Base-by-base conservation (phyloP, 2,113 vertebrate genomes). In the Toxotes jaculatrix region DNA sequence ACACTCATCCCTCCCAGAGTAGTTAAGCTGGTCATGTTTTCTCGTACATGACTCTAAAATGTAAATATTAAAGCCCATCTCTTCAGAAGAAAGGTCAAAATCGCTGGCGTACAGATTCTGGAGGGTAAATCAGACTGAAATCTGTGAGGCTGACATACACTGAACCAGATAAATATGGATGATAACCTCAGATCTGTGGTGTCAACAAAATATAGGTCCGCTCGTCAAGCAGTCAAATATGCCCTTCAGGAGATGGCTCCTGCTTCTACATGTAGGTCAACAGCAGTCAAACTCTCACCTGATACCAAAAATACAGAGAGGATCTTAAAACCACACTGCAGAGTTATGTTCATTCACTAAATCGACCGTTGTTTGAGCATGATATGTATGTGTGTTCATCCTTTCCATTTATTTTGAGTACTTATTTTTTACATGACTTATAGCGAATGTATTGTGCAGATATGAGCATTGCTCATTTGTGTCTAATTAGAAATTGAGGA, bases 401-500 rank as follows among this genome's bases (percentile, higher is more conserved):
- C 27, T 27, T 47, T 67, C 13, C 3, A 0, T 59, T 49, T 19
- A 36, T 9, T 66, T 11, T 55, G 7, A 55, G 34, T 3, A 13
- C 34, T 34, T 32, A 60, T 60, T 60, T 3, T 47, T 47, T 55
- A 27, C 1, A 55, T 4, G 4, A 55, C 10, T 9, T 55, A 23
- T 11, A 53, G 21, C 1, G 42, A 3, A 1, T 36, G 11, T 53
- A 55, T 63, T 21, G 40, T 31, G 17, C 32, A 12, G 34, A 11
- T 34, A 23, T 55, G 36, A 51, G 76, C 1, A 17, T 17, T 60
- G 11, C 64, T 65, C 19, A 82, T 82, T 87, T 45, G 11, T 49
- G 63, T 57, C 36, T 66, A 55, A 85, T 85, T 78, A 68, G 17
- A 83, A 87, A 74, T 62, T 0, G 5, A n/a, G 12, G 11, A 57